A percentile compares a stretch with the other conserved stretches of the same genome.
phyloP scores from a whole-genome alignment of 1,140 invertebrate species.

The Drosophila mauritiana region DNA sequence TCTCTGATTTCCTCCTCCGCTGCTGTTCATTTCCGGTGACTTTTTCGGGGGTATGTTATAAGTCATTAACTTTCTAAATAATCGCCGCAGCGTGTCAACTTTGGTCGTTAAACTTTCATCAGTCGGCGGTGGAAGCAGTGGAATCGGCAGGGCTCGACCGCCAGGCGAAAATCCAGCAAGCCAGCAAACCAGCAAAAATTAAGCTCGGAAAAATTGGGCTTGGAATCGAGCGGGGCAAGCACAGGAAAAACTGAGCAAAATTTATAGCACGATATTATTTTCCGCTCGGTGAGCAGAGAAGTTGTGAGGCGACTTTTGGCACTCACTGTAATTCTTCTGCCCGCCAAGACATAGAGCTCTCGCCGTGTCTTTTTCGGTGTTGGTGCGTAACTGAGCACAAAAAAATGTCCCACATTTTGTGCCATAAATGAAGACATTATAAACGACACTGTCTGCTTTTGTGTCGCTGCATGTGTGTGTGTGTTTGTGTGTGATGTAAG shows the following conservation, averaged over 20 bases:
- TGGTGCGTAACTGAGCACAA: slow-evolving; percentile 80
- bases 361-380: slow-evolving; percentile 69
- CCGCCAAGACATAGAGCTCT: slow-evolving; percentile 18
- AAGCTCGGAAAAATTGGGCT: slow-evolving; percentile 10
- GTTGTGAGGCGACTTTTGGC: slow-evolving; percentile 80
- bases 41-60: slow-evolving; percentile 69
- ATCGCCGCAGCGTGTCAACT: slow-evolving; percentile 82
- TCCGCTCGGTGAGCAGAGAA: slow-evolving; percentile 81
- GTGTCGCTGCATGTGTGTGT: slow-evolving; percentile 8
- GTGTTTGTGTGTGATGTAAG: slow-evolving; percentile 7
- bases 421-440: slow-evolving; percentile 82
- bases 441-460: slow-evolving; percentile 52
- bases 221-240: not conserved
- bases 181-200: slow-evolving; percentile 37
- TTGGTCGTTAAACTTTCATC: slow-evolving; percentile 83
- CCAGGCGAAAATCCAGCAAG: slow-evolving; percentile 35
- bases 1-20: slow-evolving; percentile 4
- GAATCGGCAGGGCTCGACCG: slow-evolving; percentile 6
- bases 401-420: slow-evolving; percentile 71
- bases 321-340: slow-evolving; percentile 32
- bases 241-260: slow-evolving; percentile 68
- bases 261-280: slow-evolving; percentile 83
- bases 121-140: slow-evolving; percentile 38
- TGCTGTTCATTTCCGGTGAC: slow-evolving; percentile 46
- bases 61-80: slow-evolving; percentile 84